Conservation (phyloP, 2,113 vertebrate genomes). For the Isurus oxyrinchus region DNA sequence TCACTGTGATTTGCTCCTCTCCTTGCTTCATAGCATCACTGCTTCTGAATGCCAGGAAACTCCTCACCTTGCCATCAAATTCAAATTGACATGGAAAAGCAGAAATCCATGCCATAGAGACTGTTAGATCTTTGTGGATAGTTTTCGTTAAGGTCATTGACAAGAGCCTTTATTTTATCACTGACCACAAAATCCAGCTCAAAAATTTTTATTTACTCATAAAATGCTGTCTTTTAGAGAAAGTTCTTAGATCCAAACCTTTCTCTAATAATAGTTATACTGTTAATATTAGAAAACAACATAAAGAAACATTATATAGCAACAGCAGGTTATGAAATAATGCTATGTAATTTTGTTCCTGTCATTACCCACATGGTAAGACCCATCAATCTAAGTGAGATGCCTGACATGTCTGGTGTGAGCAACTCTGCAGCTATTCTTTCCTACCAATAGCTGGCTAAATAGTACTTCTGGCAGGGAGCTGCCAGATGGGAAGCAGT, state of each 20-base stretch:
- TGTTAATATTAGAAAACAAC: not conserved
- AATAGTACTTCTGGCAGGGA: not conserved
- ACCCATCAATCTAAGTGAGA: not conserved
- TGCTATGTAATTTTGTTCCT: not conserved
- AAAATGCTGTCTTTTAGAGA: not conserved
- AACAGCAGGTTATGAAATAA: not conserved
- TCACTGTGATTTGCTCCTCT: too few species aligned
- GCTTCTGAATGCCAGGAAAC: too few species aligned
- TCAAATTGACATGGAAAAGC: too few species aligned
- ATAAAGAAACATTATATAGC: not conserved
- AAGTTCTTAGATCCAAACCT: not conserved
- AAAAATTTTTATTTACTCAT: not conserved
- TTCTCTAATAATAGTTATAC: not conserved
- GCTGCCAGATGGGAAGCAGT: not conserved
- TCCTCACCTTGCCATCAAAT: too few species aligned
- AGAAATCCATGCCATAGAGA: too few species aligned
- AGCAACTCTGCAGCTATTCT: not conserved
- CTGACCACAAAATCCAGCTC: too few species aligned
- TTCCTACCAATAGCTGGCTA: not conserved
- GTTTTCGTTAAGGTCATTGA: too few species aligned
- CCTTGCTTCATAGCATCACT: too few species aligned
- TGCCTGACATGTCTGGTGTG: not conserved
- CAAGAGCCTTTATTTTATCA: too few species aligned
- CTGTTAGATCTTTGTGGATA: too few species aligned
- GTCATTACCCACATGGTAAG: not conserved